phyloP scores from a whole-genome alignment of 2,113 vertebrate genomes.

The Cygnus atratus region DNA sequence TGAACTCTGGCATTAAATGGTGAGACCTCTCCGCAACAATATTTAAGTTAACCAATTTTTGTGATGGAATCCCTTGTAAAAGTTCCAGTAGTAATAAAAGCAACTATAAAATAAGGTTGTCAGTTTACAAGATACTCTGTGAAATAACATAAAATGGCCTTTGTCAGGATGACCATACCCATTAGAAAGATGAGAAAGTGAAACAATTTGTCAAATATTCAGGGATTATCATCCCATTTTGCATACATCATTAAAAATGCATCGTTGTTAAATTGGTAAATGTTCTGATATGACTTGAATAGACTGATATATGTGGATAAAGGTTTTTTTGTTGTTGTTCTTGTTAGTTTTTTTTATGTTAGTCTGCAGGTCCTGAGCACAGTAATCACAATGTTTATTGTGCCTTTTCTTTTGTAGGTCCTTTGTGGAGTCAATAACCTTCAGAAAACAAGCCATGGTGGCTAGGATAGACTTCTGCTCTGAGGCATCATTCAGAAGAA shows the following conservation, averaged over 20 bases:
- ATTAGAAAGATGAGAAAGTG: constrained; percentile 2
- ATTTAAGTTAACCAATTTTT: constrained; percentile 30
- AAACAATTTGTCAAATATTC: constrained; percentile 38
- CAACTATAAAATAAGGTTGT: constrained; percentile 26
- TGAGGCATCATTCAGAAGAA: not conserved
- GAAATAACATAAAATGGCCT: constrained; percentile 36
- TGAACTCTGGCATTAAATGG: constrained; percentile 20
- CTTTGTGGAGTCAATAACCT: not conserved
- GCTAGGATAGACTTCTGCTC: not conserved
- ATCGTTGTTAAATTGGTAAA: not conserved
- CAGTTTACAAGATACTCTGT: constrained; percentile 44
- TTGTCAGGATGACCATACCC: not conserved
- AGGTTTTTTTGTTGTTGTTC: not conserved
- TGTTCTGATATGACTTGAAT: not conserved
- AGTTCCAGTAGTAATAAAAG: constrained; percentile 47
- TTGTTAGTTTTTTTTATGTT: not conserved
- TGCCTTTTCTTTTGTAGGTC: not conserved
- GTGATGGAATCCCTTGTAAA: constrained; percentile 49
- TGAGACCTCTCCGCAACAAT: constrained; percentile 4
- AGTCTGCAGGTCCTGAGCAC: not conserved
- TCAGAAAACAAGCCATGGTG: not conserved
- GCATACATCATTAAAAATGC: not conserved
- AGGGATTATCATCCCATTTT: not conserved
- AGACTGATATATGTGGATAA: not conserved
- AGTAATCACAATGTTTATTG: not conserved